Evolutionary conservation across 2,888 invertebrate genomes (phyloP).

Genomic region (Philereme transversata): DNA sequence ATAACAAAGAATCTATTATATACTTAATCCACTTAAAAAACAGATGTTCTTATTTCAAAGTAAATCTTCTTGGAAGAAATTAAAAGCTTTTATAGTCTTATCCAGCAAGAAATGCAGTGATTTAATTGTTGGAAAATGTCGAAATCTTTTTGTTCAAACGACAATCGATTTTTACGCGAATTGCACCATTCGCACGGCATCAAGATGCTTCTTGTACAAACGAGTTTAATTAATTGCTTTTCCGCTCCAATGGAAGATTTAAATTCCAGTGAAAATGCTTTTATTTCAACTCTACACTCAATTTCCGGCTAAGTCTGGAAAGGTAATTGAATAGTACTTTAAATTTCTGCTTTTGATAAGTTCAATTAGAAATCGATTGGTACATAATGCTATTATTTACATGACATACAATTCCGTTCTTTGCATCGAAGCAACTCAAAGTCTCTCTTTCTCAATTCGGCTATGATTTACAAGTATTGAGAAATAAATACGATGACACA

Average conservation of each 20-base stretch:
- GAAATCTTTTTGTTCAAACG: constrained; percentile 34
- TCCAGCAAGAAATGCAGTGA: constrained; percentile 13
- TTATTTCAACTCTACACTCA: constrained; percentile 43
- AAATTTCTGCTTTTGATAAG: constrained; percentile 18
- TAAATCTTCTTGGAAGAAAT: constrained; percentile 7
- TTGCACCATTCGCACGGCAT: constrained; percentile 37
- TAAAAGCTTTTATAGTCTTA: constrained; percentile 13
- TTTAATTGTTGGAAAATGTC: constrained; percentile 24
- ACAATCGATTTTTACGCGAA: constrained; percentile 42
- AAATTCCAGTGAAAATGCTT: constrained; percentile 44
- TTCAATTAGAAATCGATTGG: constrained; percentile 4
- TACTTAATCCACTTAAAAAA: too few relatives aligned
- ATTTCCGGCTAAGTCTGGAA: constrained; percentile 41
- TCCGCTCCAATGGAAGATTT: constrained; percentile 45
- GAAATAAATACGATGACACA: too few relatives aligned
- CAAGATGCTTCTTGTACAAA: constrained; percentile 54
- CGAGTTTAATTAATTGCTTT: constrained; percentile 61
- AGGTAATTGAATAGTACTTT: constrained; percentile 47
- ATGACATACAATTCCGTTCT: too few relatives aligned
- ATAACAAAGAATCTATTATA: too few relatives aligned
- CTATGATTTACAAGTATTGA: too few relatives aligned
- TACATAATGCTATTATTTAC: too few relatives aligned
- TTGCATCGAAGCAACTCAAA: too few relatives aligned
- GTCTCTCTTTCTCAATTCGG: too few relatives aligned
- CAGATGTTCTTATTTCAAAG: too few relatives aligned